Evolutionary conservation across 30 jellyfish, hydroid and myxozoan species (phyloP), one percentile per base, ranked within the genome.

Genomic region (Rhopilema esculentum): DNA sequence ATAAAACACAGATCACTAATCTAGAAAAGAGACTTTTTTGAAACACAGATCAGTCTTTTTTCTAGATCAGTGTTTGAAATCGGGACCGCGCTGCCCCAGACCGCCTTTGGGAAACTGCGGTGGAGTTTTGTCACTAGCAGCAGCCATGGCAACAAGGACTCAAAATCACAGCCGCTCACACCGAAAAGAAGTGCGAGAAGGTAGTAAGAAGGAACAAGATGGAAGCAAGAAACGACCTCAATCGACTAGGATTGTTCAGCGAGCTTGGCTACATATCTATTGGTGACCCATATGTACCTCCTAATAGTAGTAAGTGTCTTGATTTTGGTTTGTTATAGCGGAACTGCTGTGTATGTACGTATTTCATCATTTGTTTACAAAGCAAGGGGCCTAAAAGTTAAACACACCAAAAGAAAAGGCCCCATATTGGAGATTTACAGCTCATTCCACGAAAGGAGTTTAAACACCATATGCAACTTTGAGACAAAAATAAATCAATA

Each of bases 181-280:
- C 29, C 77, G 6, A 32, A 19, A 23, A 20, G 1, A 23, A 1
- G 8, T 29, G 21, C 29, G 77, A 8, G 23, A 66, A 66, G 77
- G 75, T 8, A 53, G 53, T 9, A 27, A 83, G 33, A 15, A 40
- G 4, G 22, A 22, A 22, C 64, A 77, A 79, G 52, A 78, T 71
- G 91, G 97, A 88, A 31, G 78, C 80, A 19, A 89, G 88, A 72
- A 94, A 94, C 64, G 98, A 94, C 50, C 86, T 94, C 66, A 88
- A 70, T 40, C 51, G 98, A 61, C 75, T 94, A 62, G 98, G 98
- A 51, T 73, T 94, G 68, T 94, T 94, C 76, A 94, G 98, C 77
- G 98, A 94, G 70, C 89, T 94, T 25, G 98, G 98, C 20, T 94
- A 94, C 66, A 91, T 94, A 16, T 87, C 97, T 16, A 86, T 94